Evolutionary conservation across 2,797 vertebrate genomes (phyloP).

Genomic region (Urosaurus nigricauda): DNA sequence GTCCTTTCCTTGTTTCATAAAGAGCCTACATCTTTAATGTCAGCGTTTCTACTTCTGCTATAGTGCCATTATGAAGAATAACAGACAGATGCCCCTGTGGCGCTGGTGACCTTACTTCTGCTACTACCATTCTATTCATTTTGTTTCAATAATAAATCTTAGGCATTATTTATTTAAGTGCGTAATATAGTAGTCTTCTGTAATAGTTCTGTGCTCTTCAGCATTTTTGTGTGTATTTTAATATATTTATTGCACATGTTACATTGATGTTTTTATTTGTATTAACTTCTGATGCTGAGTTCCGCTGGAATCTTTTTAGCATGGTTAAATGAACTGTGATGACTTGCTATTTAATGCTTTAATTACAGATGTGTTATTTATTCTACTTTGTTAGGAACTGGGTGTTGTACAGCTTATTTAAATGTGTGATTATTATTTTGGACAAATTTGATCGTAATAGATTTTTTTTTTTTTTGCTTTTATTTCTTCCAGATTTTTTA

Average conservation of each 20-base stretch:
- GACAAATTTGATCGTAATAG: neutral
- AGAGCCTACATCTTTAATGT: neutral
- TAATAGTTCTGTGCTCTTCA: neutral
- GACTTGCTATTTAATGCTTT: neutral
- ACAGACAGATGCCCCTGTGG: slow-evolving; percentile 17
- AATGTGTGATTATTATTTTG: neutral
- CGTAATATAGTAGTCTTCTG: neutral
- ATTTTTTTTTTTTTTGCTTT: neutral
- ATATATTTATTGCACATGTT: neutral
- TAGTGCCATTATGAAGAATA: neutral
- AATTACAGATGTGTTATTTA: neutral
- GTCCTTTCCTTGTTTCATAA: neutral
- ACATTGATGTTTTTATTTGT: neutral
- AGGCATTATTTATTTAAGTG: neutral
- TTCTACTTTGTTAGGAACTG: neutral
- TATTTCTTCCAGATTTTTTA: neutral
- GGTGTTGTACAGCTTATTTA: neutral
- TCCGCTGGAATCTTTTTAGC: neutral
- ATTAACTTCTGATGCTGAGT: neutral
- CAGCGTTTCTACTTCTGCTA: slow-evolving; percentile 29
- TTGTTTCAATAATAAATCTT: slow-evolving; percentile 32
- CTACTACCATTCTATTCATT: slow-evolving; percentile 26
- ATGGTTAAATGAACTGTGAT: neutral
- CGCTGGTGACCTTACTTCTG: slow-evolving; percentile 25
- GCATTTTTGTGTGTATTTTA: neutral